Evolutionary conservation across 2,113 vertebrate species (phyloP), one percentile per base, ranked within the genome.

Genomic region (Otis tarda): DNA sequence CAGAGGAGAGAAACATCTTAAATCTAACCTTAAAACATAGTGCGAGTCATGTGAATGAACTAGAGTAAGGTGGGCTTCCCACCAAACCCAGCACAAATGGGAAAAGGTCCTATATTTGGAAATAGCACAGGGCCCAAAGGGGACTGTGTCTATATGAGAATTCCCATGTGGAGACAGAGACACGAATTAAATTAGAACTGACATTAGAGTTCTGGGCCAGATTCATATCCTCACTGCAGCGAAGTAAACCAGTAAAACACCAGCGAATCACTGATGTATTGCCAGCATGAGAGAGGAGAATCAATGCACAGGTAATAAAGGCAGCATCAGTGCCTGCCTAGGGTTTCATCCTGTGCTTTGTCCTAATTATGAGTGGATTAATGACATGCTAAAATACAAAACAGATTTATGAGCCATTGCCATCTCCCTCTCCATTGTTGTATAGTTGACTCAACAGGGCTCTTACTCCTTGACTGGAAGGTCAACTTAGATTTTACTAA

Each of bases 101-200:
- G 79, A 89, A 91, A 94, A 96, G 27, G 83, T 47, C 88, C 93
- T 97, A 97, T 95, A 96, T 97, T 97, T 97, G 96, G 96, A 97
- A 97, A 94, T 97, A 97, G 97, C 92, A 97, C 97, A 97, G 64
- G 64, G 78, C 97, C 92, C 97, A 95, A 83, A 97, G 88, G 83
- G 88, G 84, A 23, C 60, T 74, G 59, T 12, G 91, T 94, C 96
- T 97, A 92, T 85, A 91, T 93, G 41, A 95, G 78, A 94, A 96
- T 94, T 92, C 92, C 94, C 94, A 78, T 5, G 13, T 80, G 85
- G 71, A 94, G 92, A 53, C n/a, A 79, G 64, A 89, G 84, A 53
- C 68, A 93, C 9, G 5, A 95, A 97, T 97, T 96, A 95, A 97
- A 97, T 96, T 97, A 94, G 94, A 93, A 95, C 5, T 64, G 80